A percentile compares a stretch with the other conserved stretches of the same genome.
phyloP scores from a whole-genome alignment of 1,140 invertebrate genomes.

The Leptinotarsa undecemlineata region DNA sequence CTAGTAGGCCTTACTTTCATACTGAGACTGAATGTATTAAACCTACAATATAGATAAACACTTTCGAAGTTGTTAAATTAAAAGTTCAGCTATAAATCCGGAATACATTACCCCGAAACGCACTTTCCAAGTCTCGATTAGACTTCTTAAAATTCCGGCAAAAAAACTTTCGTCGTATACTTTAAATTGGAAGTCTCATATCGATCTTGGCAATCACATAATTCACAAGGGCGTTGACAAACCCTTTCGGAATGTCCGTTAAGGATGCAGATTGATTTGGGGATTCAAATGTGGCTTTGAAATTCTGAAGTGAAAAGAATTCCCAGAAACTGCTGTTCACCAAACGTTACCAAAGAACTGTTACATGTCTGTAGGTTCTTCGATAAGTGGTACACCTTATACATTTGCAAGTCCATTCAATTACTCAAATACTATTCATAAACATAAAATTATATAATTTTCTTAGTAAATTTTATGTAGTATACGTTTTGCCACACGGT shows the following conservation, averaged over 20 bases:
- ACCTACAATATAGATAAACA: constrained; percentile 1
- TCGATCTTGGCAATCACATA: constrained; percentile 3
- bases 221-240: background rate
- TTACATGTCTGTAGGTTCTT: too few species aligned
- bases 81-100: constrained; percentile 5
- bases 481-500: too few species aligned
- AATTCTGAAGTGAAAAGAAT: background rate
- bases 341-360: background rate
- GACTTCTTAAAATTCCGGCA: background rate
- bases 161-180: constrained; percentile 9
- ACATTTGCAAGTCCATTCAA: too few species aligned
- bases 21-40: background rate
- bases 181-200: constrained; percentile 19
- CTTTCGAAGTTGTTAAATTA: background rate
- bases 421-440: too few species aligned
- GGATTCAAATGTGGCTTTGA: background rate
- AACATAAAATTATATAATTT: too few species aligned
- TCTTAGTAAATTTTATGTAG: too few species aligned
- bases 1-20: too few species aligned
- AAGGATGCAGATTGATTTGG: background rate
- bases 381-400: too few species aligned
- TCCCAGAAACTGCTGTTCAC: background rate
- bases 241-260: background rate
- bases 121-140: background rate
- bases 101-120: background rate